phyloP scores from a whole-genome alignment of 2,113 vertebrate species.

The Butorides virescens region DNA sequence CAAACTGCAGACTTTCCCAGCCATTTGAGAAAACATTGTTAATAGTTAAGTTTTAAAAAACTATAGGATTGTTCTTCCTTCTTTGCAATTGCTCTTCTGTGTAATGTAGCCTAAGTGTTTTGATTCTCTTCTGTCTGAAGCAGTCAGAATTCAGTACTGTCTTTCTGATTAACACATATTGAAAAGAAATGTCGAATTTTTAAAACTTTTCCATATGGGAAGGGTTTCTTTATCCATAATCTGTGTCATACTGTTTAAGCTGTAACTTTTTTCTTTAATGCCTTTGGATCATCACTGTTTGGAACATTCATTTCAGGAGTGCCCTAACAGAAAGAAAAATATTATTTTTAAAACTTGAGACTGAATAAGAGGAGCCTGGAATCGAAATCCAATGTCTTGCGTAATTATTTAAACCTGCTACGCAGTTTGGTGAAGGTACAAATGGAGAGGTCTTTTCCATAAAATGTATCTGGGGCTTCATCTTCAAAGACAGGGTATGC shows the following conservation, averaged over 20 bases:
- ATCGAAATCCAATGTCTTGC: not conserved
- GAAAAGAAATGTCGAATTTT: slow-evolving; percentile 27
- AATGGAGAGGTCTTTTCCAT: not conserved
- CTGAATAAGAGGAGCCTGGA: not conserved
- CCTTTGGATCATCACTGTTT: not conserved
- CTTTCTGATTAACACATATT: not conserved
- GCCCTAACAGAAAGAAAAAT: slow-evolving; percentile 34
- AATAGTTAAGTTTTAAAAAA: not conserved
- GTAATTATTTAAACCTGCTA: slow-evolving; percentile 32
- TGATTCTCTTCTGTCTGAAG: slow-evolving; percentile 15
- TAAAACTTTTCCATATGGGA: not conserved
- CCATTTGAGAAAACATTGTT: slow-evolving; percentile 20
- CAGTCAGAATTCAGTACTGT: slow-evolving; percentile 14
- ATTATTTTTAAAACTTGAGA: slow-evolving; percentile 33
- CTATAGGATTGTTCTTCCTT: not conserved
- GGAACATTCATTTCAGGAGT: not conserved
- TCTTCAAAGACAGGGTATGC: not conserved
- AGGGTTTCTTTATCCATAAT: not conserved
- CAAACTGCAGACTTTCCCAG: slow-evolving; percentile 41
- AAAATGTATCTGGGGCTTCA: not conserved
- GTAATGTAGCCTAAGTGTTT: not conserved
- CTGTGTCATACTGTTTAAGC: not conserved
- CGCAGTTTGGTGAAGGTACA: not conserved
- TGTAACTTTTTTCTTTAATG: slow-evolving; percentile 13
- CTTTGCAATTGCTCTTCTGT: slow-evolving; percentile 10